phyloP scores from a whole-genome alignment of 2,113 vertebrate genomes.

The Meriones unguiculatus region DNA sequence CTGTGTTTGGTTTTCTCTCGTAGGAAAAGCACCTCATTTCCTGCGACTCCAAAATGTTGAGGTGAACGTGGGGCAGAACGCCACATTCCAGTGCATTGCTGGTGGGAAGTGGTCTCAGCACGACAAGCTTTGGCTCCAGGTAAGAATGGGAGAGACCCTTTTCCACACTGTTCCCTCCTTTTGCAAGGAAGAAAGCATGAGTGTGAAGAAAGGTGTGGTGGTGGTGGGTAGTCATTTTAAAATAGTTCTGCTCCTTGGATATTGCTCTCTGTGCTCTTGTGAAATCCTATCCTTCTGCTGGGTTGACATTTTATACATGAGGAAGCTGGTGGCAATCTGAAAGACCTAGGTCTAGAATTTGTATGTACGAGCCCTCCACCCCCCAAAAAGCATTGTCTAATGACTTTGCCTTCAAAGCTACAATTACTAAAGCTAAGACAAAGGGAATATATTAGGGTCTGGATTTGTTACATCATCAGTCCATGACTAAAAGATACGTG shows the following conservation, averaged over 20 bases:
- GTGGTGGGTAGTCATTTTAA: neutral
- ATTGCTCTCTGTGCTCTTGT: neutral
- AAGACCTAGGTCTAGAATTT: conserved; percentile 5
- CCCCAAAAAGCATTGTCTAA: neutral
- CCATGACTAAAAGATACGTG: neutral
- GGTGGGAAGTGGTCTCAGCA: conserved; percentile 99
- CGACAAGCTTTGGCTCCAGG: conserved; percentile 97
- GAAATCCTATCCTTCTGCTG: neutral
- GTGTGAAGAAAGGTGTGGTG: neutral
- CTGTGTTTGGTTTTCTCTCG: conserved; percentile 73
- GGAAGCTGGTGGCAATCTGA: neutral
- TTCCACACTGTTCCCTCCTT: too few relatives aligned
- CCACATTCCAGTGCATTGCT: conserved; percentile 97
- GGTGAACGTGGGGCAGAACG: conserved; percentile 98
- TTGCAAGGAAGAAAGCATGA: neutral
- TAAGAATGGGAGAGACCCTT: conserved; percentile 67
- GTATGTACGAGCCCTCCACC: neutral
- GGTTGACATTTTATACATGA: neutral
- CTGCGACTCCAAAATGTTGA: conserved; percentile 97
- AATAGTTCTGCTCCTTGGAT: neutral
- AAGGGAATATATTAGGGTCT: neutral
- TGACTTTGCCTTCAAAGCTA: conserved; percentile 4
- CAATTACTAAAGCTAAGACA: neutral
- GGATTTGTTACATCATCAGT: neutral
- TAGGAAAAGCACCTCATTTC: conserved; percentile 99